Base-by-base conservation (phyloP, 2,888 invertebrate species). In the Gastrophysa polygoni region DNA sequence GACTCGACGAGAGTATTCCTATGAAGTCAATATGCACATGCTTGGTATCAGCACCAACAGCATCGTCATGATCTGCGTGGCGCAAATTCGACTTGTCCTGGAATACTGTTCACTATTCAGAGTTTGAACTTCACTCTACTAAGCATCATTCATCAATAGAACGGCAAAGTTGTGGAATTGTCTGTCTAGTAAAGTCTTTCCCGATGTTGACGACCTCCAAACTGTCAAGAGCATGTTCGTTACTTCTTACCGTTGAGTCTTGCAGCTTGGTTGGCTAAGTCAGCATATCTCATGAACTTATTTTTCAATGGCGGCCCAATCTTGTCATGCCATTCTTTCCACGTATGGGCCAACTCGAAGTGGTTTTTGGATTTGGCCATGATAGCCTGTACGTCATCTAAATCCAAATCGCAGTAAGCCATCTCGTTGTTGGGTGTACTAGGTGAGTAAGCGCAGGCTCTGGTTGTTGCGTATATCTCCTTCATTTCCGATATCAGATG, bases 241-340 rank as follows among this genome's bases (percentile, higher is more conserved):
- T 8, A 44, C 11, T 14, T 28, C 68, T 72, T 81, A 91, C 93
- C 92, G 70, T 91, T 91, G 55, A 86, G 82, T 59, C 84, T 82
- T 1, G 94, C 90, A 0, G 93, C 94, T 75, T 91, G 88, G 78
- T 95, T 95, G 0, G 90, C 89, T 24, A 95, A 78, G 68, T 90
- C 87, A 0, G 92, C 88, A 71, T 92, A 94, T 84, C 91, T 85
- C 84, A 90, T 87, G 76, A 91, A 95, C 66, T 89, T 85, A 61
- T 89, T 87, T 77, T 88, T 89, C 79, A 94, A 83, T 20, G 88
- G 88, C 0, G 89, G 90, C 0, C 95, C 95, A 0, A 91, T 88
- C 60, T 87, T 88, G 63, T 94, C 91, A 66, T 94, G 85, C 87
- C 92, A 95, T 58, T 89, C 89, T 72, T 84, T 86, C 95, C 95